Evolutionary conservation across 2,888 invertebrate genomes (phyloP).

Genomic region (Hofmannophila pseudospretella): DNA sequence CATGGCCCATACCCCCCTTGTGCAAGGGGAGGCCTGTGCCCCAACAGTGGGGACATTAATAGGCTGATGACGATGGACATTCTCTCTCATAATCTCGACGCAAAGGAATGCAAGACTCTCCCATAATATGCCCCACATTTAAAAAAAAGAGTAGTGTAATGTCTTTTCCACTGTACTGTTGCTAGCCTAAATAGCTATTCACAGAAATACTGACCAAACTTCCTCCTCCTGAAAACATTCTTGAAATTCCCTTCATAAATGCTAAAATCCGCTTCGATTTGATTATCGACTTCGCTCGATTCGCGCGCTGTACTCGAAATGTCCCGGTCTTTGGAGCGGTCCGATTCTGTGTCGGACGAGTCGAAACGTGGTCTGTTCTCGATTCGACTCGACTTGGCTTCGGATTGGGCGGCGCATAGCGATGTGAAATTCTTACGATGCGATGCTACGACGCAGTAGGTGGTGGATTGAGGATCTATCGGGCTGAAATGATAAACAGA

Average conservation of each 20-base stretch:
- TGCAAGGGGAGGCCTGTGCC: no score
- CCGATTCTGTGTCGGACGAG: conserved; percentile 26
- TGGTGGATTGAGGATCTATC: conserved; percentile 64
- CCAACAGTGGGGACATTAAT: no score
- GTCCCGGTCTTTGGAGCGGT: conserved; percentile 17
- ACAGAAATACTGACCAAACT: conserved; percentile 49
- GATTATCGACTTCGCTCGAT: conserved; percentile 44
- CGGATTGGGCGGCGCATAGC: conserved; percentile 60
- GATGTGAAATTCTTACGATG: conserved; percentile 62
- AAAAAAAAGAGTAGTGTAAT: no score
- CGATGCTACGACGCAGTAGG: conserved; percentile 66
- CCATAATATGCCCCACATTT: no score
- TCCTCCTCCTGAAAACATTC: conserved; percentile 50
- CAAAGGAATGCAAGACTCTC: no score
- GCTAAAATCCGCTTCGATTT: conserved; percentile 44
- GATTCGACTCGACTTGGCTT: conserved; percentile 37
- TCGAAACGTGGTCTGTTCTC: conserved; percentile 39
- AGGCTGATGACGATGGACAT: no score
- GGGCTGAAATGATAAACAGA: conserved; percentile 39
- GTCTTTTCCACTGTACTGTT: no score
- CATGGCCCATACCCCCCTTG: no score
- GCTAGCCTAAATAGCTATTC: no score
- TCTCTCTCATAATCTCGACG: background rate
- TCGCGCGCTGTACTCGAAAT: background rate
- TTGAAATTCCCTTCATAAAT: conserved; percentile 50